Conservation (phyloP, 2,888 invertebrate genomes). For the Cryptocephalus primarius region DNA sequence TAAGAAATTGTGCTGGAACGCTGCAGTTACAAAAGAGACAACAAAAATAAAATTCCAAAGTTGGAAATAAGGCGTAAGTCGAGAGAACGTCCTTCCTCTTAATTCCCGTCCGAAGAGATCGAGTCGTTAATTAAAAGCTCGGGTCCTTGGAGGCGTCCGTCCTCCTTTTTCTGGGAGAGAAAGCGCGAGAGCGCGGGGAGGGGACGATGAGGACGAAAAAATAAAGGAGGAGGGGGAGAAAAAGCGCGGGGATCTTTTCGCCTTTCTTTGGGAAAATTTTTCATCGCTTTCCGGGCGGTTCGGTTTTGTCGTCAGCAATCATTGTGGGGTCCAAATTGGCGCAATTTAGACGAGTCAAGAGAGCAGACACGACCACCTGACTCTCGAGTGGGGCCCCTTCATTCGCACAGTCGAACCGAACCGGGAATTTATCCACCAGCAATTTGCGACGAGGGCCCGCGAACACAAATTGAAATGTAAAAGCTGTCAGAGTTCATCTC, state of each 20-base stretch:
- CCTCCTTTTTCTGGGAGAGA: too few relatives aligned
- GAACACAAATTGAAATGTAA: conserved; percentile 37
- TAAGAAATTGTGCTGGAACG: too few relatives aligned
- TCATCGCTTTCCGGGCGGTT: conserved; percentile 2
- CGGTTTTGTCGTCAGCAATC: conserved; percentile 3
- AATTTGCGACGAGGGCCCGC: conserved; percentile 35
- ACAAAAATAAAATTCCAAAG: too few relatives aligned
- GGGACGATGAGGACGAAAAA: too few relatives aligned
- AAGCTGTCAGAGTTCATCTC: conserved; percentile 18
- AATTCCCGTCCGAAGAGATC: too few relatives aligned
- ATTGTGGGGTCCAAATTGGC: conserved; percentile 28
- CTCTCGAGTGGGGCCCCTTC: conserved; percentile 32
- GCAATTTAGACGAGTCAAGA: conserved; percentile 35
- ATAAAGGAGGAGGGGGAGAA: conserved; percentile 1
- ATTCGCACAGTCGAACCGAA: too few relatives aligned
- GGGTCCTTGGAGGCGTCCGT: not conserved
- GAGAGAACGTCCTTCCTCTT: too few relatives aligned
- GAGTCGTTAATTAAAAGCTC: too few relatives aligned
- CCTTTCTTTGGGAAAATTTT: not conserved
- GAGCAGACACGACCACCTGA: conserved; percentile 40
- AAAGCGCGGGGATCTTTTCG: not conserved
- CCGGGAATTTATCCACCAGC: conserved; percentile 12
- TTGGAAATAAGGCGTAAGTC: too few relatives aligned
- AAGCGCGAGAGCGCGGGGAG: too few relatives aligned
- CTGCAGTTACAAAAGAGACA: too few relatives aligned